phyloP scores from a whole-genome alignment of 2,797 vertebrate genomes.

The Stomatorhinus walkeri region DNA sequence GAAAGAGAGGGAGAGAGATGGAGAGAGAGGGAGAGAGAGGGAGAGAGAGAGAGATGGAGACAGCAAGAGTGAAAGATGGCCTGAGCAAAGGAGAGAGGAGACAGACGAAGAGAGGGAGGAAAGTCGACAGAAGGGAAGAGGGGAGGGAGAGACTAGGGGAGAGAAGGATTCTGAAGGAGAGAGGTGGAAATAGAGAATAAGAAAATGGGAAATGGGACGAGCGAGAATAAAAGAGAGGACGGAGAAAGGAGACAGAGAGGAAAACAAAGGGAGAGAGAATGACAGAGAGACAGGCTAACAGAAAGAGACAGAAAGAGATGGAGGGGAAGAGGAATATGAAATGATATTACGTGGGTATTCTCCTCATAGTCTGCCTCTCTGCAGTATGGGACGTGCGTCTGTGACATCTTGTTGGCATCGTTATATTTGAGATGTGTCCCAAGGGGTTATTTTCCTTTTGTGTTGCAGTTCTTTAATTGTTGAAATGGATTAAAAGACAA shows the following conservation, averaged over 20 bases:
- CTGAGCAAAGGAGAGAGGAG: not conserved
- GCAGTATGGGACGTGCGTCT: not conserved
- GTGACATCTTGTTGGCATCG: conserved; percentile 7
- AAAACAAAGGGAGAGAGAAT: not conserved
- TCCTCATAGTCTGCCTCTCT: not conserved
- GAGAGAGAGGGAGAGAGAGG: not conserved
- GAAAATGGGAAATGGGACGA: not conserved
- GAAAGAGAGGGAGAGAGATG: not conserved
- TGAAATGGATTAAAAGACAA: conserved; percentile 33
- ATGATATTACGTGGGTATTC: not conserved
- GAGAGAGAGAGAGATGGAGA: not conserved
- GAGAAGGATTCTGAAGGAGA: not conserved
- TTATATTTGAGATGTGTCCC: conserved; percentile 23
- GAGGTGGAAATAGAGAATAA: not conserved
- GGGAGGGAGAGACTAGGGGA: not conserved
- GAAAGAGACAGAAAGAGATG: not conserved
- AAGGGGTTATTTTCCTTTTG: conserved; percentile 9
- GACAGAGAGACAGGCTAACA: not conserved
- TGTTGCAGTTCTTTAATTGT: conserved; percentile 29
- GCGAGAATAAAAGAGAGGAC: not conserved
- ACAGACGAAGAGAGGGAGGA: not conserved
- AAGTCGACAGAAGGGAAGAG: not conserved
- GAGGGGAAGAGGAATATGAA: not conserved
- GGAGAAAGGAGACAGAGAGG: not conserved
- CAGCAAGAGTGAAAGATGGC: not conserved